Percentiles rank a stretch among this genome's conserved stretches.
phyloP scores from a whole-genome alignment of 2,888 invertebrate species.

The Salticus scenicus region DNA sequence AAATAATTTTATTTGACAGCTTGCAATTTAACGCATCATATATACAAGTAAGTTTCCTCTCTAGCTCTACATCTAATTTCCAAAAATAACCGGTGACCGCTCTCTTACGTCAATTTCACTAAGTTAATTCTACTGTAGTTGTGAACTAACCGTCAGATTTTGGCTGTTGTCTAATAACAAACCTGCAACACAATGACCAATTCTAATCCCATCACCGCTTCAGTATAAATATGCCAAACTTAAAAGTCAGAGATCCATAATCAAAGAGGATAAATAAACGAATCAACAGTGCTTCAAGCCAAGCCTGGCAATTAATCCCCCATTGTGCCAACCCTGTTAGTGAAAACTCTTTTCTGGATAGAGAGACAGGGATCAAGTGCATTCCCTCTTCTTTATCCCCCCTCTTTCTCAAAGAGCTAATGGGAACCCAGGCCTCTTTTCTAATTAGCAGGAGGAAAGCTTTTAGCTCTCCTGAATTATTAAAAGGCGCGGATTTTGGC shows the following conservation, averaged over 20 bases:
- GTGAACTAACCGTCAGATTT: conserved; percentile 12
- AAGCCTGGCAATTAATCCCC: conserved; percentile 57
- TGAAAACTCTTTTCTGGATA: conserved; percentile 51
- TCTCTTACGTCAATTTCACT: not conserved
- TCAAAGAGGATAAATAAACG: conserved; percentile 17
- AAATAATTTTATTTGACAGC: not conserved
- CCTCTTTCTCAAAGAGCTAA: conserved; percentile 27
- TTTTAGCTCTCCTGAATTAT: conserved; percentile 68
- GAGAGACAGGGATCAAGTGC: conserved; percentile 56
- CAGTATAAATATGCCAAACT: conserved; percentile 17
- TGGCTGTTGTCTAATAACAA: not conserved
- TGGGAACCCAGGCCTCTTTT: conserved; percentile 49
- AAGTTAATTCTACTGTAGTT: conserved; percentile 12
- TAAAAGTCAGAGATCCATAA: conserved; percentile 12
- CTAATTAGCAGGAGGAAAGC: conserved; percentile 66
- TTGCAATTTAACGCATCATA: not conserved
- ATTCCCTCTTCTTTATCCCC: conserved; percentile 48
- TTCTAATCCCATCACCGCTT: conserved; percentile 9
- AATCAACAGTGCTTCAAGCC: conserved; percentile 34
- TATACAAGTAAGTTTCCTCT: not conserved
- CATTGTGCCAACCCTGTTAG: conserved; percentile 54
- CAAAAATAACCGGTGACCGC: not conserved
- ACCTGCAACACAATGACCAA: conserved; percentile 19
- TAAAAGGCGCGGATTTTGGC: conserved; percentile 69
- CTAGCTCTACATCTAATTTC: not conserved